Evolutionary conservation across 2,113 vertebrate genomes (phyloP), one percentile per base, ranked within the genome.

Genomic region (Manacus vitellinus): DNA sequence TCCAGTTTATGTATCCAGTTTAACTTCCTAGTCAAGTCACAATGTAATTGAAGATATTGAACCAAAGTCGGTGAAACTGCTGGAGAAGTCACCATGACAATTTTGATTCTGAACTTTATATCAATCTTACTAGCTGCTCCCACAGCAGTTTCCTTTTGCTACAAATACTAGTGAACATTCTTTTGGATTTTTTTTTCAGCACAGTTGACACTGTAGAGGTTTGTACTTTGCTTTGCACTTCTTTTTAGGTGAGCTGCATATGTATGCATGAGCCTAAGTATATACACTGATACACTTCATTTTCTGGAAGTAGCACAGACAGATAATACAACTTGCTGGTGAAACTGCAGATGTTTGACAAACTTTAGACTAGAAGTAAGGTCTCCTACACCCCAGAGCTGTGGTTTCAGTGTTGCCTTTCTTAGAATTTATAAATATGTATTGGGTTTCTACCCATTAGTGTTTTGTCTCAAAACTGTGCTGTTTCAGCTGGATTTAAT

Each of bases 401-500:
- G 49, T 46, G 17, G 14, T 92, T 94, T 87, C 58, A 75, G 62
- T 93, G 46, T 62, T 77, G 66, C 54, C 66, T 44, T 95, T 80
- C 43, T 94, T 83, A 66, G 63, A 39, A 11, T 46, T 90, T 80
- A 65, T 71, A 92, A 94, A 78, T 75, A 72, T 47, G 31, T 25
- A 78, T 28, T 63, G 51, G 35, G 43, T 90, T 90, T 87, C 73
- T 81, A 59, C 56, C 52, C 28, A 46, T 87, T 93, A 75, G 27
- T 83, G 63, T 78, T 94, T 81, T 82, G 55, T 96, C 88, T 95
- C 71, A 80, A 89, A 91, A 68, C 63, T 59, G 11, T 93, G 96
- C 76, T 79, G 25, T 93, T 97, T 92, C 96, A 97, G 92, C 95
- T 97, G 95, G 87, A 85, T 93, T 92, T 93, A 80, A 97, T 92